Evolutionary conservation across 1,140 invertebrate genomes (phyloP).

Genomic region (Glossosoma conforme): DNA sequence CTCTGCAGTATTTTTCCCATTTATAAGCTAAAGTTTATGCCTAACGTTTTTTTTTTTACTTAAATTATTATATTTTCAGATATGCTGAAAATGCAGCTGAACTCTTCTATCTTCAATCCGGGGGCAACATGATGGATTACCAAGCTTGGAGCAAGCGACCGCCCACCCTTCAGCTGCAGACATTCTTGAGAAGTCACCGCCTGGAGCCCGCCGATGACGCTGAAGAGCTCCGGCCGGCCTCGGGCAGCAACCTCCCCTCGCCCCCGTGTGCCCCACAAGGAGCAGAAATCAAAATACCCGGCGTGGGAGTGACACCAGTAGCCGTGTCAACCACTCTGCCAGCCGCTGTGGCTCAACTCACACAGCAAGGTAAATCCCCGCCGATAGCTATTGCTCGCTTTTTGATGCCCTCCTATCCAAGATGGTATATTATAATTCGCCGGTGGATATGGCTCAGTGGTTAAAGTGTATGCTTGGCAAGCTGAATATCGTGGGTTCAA

Average conservation of each 20-base stretch:
- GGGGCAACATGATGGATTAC: slow-evolving; percentile 85
- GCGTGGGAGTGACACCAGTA: slow-evolving; percentile 57
- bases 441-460: too few relatives aligned
- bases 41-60: neutral
- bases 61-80: slow-evolving; percentile 35
- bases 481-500: too few relatives aligned
- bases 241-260: slow-evolving; percentile 34
- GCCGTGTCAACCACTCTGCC: slow-evolving; percentile 58
- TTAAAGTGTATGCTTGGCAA: too few relatives aligned
- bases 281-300: slow-evolving; percentile 60
- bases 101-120: slow-evolving; percentile 77
- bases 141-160: slow-evolving; percentile 75
- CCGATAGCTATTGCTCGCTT: neutral
- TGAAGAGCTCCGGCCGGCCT: slow-evolving; percentile 43
- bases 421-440: too few relatives aligned
- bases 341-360: slow-evolving; percentile 55
- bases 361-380: slow-evolving; percentile 48
- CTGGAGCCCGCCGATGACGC: slow-evolving; percentile 64
- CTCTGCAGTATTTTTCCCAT: slow-evolving; percentile 3
- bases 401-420: too few relatives aligned
- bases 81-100: slow-evolving; percentile 79
- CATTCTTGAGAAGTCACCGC: slow-evolving; percentile 69
- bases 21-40: too few relatives aligned
- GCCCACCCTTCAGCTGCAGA: slow-evolving; percentile 63
- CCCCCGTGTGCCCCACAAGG: slow-evolving; percentile 32